A percentile compares a stretch with the other conserved stretches of the same genome.
phyloP scores from a whole-genome alignment of 2,797 vertebrate genomes.

The Cossypha caffra region DNA sequence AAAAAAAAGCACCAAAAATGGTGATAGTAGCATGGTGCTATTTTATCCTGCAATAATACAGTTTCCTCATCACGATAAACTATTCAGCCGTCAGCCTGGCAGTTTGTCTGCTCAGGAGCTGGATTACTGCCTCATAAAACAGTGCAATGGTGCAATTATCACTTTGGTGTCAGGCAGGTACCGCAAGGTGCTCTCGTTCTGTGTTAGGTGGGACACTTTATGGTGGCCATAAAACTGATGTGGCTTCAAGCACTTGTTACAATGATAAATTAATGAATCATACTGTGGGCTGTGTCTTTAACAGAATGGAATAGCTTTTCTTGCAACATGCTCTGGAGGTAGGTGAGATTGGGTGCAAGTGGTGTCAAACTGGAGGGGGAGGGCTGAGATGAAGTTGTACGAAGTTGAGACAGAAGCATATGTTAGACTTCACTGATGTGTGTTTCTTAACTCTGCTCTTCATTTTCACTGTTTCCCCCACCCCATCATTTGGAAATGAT shows the following conservation, averaged over 20 bases:
- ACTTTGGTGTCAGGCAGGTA: slow-evolving; percentile 41
- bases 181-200: slow-evolving; percentile 55
- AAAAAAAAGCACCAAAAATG: not conserved
- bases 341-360: not conserved
- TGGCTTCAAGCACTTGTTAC: slow-evolving; percentile 57
- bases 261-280: slow-evolving; percentile 59
- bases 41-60: not conserved
- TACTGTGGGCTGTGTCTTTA: not conserved
- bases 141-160: slow-evolving; percentile 68
- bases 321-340: not conserved
- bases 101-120: slow-evolving; percentile 67
- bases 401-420: not conserved
- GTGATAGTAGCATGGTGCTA: not conserved
- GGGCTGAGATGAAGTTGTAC: not conserved
- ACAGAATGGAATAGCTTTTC: slow-evolving; percentile 1
- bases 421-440: not conserved
- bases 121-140: slow-evolving; percentile 71
- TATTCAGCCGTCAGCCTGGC: slow-evolving; percentile 46
- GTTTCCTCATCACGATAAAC: slow-evolving; percentile 46
- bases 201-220: slow-evolving; percentile 60
- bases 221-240: slow-evolving; percentile 40
- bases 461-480: not conserved
- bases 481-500: not conserved
- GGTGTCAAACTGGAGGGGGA: not conserved
- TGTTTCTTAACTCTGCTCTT: not conserved